Evolutionary conservation across 2,888 invertebrate species (phyloP), one percentile per base, ranked within the genome.

Genomic region (Oegoconia quadripuncta): DNA sequence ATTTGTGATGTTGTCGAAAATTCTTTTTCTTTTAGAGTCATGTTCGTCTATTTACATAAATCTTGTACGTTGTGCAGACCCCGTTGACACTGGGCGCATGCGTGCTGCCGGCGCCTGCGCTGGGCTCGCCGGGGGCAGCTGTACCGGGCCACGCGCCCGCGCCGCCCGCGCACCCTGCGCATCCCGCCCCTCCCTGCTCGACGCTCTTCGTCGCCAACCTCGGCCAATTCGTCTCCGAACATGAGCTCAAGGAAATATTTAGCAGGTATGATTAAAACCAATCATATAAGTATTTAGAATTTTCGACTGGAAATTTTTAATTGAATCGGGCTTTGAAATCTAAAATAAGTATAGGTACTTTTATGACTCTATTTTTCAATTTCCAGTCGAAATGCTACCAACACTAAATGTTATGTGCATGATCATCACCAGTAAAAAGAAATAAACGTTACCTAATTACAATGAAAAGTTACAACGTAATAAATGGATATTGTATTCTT

Each of bases 121-220:
- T 97, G 89, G 95, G 95, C 74, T 96, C 95, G 83, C 96, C 96
- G 60, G 93, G 95, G 47, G 94, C 95, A 53, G 94, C 93, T 52
- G 91, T 91, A 51, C 91, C 92, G 60, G 91, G 92, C 27, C 76
- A 74, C 36, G 73, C 60, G 89, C 84, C 54, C 58, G 79, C 82
- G 46, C 84, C 82, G 48, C 82, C 58, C 61, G 74, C 75, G 41
- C 83, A 79, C 51, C 93, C 93, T 74, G 94, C 93, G 86, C 94
- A 94, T 58, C 91, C 93, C 49, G 94, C 95, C 77, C 93, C 95
- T 59, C 97, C 97, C 61, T 98, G 97, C 90, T 97, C 97, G 65
- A 99, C 99, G 58, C 93, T 99, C 58, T 99, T 99, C 89, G 98
- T 99, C 74, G 98, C 98, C 72, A 99, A 99, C 89, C 91, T 99